A percentile compares a stretch with the other conserved stretches of the same genome.
These are phyloP conservation scores for Acipenser ruthenus DNA, from an alignment of 2,797 vertebrate species.

Conservation along the genomic window DNA sequence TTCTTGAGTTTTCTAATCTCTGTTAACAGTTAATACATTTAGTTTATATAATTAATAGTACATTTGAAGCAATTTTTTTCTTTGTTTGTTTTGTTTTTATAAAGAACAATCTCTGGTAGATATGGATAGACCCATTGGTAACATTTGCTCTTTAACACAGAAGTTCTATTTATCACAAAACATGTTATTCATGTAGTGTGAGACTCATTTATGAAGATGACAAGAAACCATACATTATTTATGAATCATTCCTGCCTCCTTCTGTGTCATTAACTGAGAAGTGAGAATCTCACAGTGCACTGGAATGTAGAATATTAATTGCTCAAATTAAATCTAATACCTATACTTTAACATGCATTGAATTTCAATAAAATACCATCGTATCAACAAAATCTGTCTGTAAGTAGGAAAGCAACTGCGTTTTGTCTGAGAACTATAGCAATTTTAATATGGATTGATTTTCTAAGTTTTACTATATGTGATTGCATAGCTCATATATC, in stretches of 20 bases:
- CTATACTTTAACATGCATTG: not conserved
- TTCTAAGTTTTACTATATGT: no score
- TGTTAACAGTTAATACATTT: no score
- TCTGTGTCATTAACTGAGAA: not conserved
- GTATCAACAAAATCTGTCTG: no score
- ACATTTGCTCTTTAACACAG: not conserved
- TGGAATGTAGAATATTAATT: not conserved
- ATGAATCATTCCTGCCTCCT: not conserved
- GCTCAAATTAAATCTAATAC: not conserved
- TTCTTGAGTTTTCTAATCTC: no score
- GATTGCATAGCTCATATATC: no score
- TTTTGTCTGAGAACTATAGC: no score
- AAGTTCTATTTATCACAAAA: not conserved
- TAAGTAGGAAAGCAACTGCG: no score
- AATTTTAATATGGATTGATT: no score
- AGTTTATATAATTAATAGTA: no score
- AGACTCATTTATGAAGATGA: slow-evolving; percentile 14
- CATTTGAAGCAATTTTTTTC: no score
- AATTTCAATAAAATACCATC: not conserved
- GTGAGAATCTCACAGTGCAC: not conserved
- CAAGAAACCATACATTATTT: slow-evolving; percentile 12
- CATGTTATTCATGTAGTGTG: slow-evolving; percentile 4
- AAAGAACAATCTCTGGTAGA: no score
- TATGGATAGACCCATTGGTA: not conserved
- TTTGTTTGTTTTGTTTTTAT: no score